Conservation (phyloP, 1,140 invertebrate genomes). For the Ephestia elutella region DNA sequence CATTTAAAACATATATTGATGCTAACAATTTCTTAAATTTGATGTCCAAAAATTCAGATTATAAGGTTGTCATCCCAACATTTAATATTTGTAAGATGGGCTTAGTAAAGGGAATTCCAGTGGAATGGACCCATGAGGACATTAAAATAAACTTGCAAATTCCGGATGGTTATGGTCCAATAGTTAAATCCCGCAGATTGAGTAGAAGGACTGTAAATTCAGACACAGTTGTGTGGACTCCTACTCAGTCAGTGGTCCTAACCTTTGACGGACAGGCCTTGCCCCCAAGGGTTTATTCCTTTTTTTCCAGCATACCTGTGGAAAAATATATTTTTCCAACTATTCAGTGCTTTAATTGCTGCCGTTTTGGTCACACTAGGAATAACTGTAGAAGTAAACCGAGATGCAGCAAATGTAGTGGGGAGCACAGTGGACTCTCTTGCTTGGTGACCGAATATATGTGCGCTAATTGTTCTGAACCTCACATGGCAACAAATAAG, state of each 20-base stretch:
- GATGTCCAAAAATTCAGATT: background rate
- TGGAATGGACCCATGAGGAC: slow-evolving; percentile 1
- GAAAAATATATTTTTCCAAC: slow-evolving; percentile 7
- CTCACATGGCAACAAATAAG: too few relatives aligned
- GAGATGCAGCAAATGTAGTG: background rate
- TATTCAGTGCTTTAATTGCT: slow-evolving; percentile 9
- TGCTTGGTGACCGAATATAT: too few relatives aligned
- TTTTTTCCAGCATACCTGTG: background rate
- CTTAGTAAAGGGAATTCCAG: background rate
- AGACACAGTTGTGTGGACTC: background rate
- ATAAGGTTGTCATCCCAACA: background rate
- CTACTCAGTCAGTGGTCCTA: background rate
- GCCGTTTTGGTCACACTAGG: slow-evolving; percentile 8
- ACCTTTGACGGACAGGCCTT: slow-evolving; percentile 8
- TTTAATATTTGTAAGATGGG: background rate
- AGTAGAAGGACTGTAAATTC: background rate
- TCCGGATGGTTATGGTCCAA: background rate
- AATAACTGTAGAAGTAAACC: background rate
- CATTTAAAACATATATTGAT: background rate
- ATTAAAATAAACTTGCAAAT: background rate
- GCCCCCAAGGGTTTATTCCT: too few relatives aligned
- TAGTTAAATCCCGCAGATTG: background rate
- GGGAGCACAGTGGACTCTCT: too few relatives aligned
- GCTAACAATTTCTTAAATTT: background rate
- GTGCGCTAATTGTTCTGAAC: too few relatives aligned